These are phyloP conservation scores for Willowsia nigromaculata DNA, from an alignment of 2,888 invertebrate species.

Conservation along the genomic window DNA sequence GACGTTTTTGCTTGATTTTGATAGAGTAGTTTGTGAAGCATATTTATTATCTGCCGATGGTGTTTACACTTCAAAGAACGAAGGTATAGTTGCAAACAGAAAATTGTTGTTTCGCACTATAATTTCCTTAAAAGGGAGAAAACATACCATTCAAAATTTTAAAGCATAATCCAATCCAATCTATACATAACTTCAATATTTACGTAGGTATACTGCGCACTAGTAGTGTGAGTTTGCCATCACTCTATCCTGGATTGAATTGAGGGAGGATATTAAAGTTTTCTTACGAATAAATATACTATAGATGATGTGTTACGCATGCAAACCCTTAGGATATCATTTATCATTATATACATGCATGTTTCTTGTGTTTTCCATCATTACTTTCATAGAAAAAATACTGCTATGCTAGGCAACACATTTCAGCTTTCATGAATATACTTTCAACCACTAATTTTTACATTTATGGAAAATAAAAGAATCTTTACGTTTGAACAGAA, in stretches of 20 bases:
- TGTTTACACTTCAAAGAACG: slow-evolving; percentile 9
- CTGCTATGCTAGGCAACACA: no score
- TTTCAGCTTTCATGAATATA: no score
- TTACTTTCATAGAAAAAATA: no score
- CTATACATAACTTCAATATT: no score
- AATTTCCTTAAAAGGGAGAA: slow-evolving; percentile 47
- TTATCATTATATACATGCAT: neutral
- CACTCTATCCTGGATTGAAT: neutral
- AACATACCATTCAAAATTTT: neutral
- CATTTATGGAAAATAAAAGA: no score
- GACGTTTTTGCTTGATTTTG: neutral
- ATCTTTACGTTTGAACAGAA: no score
- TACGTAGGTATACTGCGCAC: neutral
- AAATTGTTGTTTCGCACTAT: slow-evolving; percentile 37
- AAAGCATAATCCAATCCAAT: no score
- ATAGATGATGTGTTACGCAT: slow-evolving; percentile 30
- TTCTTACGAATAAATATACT: neutral
- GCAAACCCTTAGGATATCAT: slow-evolving; percentile 49
- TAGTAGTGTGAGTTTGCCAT: neutral
- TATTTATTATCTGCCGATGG: neutral
- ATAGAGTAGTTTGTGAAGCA: neutral
- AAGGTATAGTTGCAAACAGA: neutral
- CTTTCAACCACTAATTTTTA: no score
- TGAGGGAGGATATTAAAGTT: neutral
- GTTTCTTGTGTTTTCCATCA: neutral